Evolutionary conservation across 1,140 invertebrate genomes (phyloP).

Genomic region (Campoletis sonorensis): DNA sequence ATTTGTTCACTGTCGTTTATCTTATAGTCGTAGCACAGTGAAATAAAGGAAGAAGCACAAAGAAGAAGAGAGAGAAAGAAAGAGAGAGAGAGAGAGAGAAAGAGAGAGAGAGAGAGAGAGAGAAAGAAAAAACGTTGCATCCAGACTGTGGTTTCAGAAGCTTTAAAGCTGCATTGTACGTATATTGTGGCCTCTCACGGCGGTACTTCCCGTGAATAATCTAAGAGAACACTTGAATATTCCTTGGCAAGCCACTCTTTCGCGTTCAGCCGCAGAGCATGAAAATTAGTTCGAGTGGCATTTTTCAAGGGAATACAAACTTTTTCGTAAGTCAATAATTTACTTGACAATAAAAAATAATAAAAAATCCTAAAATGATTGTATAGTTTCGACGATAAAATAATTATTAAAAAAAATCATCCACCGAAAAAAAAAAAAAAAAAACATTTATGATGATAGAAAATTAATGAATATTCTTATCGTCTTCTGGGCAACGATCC

Average conservation of each 20-base stretch:
- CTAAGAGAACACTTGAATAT: conserved; percentile 20
- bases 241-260: conserved; percentile 11
- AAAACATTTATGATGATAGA: no score
- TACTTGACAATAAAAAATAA: neutral
- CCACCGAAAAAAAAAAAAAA: no score
- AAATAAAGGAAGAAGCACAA: neutral
- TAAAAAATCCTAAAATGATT: neutral
- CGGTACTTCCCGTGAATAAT: conserved; percentile 32
- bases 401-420: no score
- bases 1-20: no score
- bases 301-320: conserved; percentile 22
- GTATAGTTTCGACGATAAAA: no score
- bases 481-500: neutral
- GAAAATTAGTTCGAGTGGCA: conserved; percentile 3
- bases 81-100: no score
- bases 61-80: neutral
- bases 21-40: no score
- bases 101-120: no score
- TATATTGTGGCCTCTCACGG: neutral
- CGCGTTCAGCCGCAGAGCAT: conserved; percentile 5
- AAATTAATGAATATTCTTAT: no score
- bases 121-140: neutral
- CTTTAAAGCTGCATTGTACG: conserved; percentile 20
- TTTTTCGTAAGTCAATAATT: conserved; percentile 32
- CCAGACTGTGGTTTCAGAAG: conserved; percentile 20